Base-by-base conservation (phyloP, 2,888 invertebrate genomes). In the Volucella bombylans region DNA sequence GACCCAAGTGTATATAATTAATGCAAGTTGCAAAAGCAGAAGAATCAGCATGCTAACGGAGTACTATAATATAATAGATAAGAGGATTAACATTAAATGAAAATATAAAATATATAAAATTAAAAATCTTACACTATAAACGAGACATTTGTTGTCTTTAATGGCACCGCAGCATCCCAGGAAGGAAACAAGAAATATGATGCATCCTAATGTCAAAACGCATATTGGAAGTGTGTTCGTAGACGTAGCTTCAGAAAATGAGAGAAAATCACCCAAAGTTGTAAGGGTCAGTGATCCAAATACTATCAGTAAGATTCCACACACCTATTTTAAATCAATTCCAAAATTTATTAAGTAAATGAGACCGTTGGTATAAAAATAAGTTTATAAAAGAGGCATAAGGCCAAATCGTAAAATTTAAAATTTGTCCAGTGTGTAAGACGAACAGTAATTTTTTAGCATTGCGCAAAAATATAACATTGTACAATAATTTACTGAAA, bases 121-220 rank as follows among this genome's bases (percentile, higher is more conserved):
- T 69, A 9, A 2, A 43, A n/a, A 10, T n/a, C 95, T 94, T 92
- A 97, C 96, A 88, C 95, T 95, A 89, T 96, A 94, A 67, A 96
- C 94, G 94, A 97, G 96, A 92, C 96, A 97, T 91, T 96, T 94
- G 90, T 95, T 97, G 91, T 97, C 97, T 85, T 96, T 94, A 86
- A 96, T 94, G 4, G 97, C 97, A 67, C 97, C 97, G 89, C 97
- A 97, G 92, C 97, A 97, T 82, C 97, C 97, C 89, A 97, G 96
- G 93, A 97, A 97, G 2, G 97, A 95, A 82, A 97, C 95, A 87
- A 96, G 90, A 90, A 97, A 96, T 87, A 96, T 94, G 41, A 96
- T 90, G 23, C 93, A 93, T 3, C 96, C 96, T 76, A 96, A 91
- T 62, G 95, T 91, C 78, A 96, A 94, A 87, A 95, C 93, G 71